Evolutionary conservation across 2,797 vertebrate genomes (phyloP).

Genomic region (Phyllotis vaccarum): DNA sequence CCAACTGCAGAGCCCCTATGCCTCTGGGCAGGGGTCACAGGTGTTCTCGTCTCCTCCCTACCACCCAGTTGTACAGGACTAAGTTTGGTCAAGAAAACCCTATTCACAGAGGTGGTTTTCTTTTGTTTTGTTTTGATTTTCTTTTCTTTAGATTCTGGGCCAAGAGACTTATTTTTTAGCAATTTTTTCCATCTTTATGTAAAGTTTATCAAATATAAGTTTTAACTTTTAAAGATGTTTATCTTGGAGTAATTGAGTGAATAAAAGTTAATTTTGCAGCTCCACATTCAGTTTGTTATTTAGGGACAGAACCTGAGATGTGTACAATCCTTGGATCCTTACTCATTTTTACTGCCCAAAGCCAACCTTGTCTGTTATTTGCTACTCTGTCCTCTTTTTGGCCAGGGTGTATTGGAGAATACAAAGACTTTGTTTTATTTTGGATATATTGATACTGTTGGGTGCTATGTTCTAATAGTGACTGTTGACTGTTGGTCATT

Average conservation of each 20-base stretch:
- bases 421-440: not conserved
- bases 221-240: slow-evolving; percentile 72
- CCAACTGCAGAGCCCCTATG: not conserved
- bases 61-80: not conserved
- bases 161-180: not conserved
- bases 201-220: slow-evolving; percentile 77
- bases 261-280: slow-evolving; percentile 66
- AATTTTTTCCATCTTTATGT: slow-evolving; percentile 21
- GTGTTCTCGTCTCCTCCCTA: too few relatives aligned
- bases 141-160: not conserved
- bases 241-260: slow-evolving; percentile 76
- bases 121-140: not conserved
- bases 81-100: not conserved
- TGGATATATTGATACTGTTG: not conserved
- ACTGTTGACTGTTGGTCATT: not conserved
- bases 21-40: not conserved
- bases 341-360: not conserved
- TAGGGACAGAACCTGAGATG: slow-evolving; percentile 32
- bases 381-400: slow-evolving; percentile 76
- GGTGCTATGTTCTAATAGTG: not conserved
- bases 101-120: slow-evolving; percentile 29
- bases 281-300: slow-evolving; percentile 80
- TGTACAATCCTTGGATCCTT: not conserved
- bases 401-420: slow-evolving; percentile 67
- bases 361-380: not conserved